phyloP scores from a whole-genome alignment of 2,113 vertebrate species.

The Lichenostomus cassidix region DNA sequence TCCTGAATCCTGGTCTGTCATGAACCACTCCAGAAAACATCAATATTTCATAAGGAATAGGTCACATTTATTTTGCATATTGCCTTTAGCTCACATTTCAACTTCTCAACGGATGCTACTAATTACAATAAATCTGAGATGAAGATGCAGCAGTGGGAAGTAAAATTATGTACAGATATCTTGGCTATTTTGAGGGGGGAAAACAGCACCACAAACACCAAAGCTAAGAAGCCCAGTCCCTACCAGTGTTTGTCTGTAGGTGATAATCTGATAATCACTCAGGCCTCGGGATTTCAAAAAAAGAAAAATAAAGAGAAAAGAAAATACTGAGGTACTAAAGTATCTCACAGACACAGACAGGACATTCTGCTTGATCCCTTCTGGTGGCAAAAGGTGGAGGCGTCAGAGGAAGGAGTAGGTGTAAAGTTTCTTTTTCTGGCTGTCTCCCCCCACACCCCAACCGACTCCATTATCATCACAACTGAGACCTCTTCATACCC shows the following conservation, averaged over 20 bases:
- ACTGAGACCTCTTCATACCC: neutral
- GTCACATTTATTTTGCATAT: neutral
- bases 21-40: neutral
- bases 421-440: neutral
- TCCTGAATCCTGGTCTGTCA: neutral
- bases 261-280: neutral
- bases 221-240: neutral
- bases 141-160: neutral
- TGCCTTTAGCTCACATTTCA: neutral
- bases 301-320: neutral
- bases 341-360: neutral
- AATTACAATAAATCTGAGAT: neutral
- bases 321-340: neutral
- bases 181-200: neutral
- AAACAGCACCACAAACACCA: neutral
- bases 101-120: neutral
- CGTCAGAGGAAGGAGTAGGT: neutral
- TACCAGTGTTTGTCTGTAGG: neutral
- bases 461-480: neutral
- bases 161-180: neutral
- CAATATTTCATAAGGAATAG: neutral
- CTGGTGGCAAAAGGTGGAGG: neutral
- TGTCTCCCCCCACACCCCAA: neutral
- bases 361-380: neutral
- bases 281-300: neutral